Base-by-base conservation (phyloP, 2,797 vertebrate species). In the Morus bassanus region DNA sequence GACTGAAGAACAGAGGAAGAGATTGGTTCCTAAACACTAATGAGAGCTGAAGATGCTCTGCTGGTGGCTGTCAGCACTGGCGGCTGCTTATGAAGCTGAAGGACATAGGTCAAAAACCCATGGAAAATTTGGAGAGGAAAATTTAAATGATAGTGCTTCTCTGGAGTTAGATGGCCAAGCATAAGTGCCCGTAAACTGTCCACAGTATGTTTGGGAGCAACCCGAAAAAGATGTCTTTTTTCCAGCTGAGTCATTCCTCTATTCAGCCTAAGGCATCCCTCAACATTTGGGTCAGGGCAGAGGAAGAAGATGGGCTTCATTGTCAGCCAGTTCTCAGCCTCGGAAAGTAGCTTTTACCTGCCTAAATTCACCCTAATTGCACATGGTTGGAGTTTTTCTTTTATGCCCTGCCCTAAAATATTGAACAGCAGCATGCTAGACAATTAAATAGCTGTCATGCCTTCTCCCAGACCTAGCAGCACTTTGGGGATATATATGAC, bases 401-500 rank as follows among this genome's bases (percentile, higher is more conserved):
- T 97, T 88, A 86, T 16, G 56, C 30, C 33, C 50, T 88, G 37
- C 76, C 56, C 85, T 95, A 73, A 92, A 94, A 93, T 73, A 94
- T 30, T 48, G 78, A 89, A 65, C 61, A 86, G 69, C 45, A 63
- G 37, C 27, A 22, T 69, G 30, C 11, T 77, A 73, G 27, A 70
- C 78, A 96, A 92, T 96, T 95, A 95, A 93, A 78, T 86, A 92
- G 35, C 87, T 89, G 77, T 91, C 91, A 85, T 83, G 31, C 88
- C 80, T 91, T 79, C 76, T 91, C 68, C 56, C 54, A 85, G 65
- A 53, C 33, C 59, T 85, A 91, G 59, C 39, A 84, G 53, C 1
- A 4, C 85, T 92, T 90, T 54, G 53, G 87, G 92, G 65, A 74
- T 94, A 67, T 93, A 92, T 72, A 64, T 91, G 81, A 88, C 69